phyloP scores from a whole-genome alignment of 2,797 vertebrate species.

The Hozukius guyotensis region DNA sequence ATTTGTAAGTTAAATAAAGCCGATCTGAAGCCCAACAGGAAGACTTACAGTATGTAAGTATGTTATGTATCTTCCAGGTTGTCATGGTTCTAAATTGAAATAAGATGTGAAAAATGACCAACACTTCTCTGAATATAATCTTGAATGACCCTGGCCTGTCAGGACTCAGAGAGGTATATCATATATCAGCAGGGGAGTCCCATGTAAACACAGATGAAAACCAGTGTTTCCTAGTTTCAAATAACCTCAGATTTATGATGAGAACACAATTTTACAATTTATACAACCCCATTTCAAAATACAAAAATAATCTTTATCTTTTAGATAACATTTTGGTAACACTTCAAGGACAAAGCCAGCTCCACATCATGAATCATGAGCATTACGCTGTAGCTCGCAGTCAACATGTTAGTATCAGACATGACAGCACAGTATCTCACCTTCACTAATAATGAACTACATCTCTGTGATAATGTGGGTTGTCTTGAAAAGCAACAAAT shows the following conservation, averaged over 20 bases:
- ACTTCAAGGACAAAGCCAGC: conserved; percentile 82
- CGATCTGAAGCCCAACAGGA: conserved; percentile 13
- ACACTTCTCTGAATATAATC: conserved; percentile 14
- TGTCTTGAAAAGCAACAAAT: conserved; percentile 74
- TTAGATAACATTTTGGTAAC: conserved; percentile 87
- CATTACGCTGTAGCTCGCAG: conserved; percentile 70
- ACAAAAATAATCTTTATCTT: conserved; percentile 88
- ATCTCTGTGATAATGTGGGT: conserved; percentile 75
- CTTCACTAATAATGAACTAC: conserved; percentile 73
- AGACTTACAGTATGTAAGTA: conserved; percentile 4
- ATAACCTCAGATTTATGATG: conserved; percentile 77
- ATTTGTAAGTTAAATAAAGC: conserved; percentile 31
- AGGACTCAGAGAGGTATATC: conserved; percentile 50
- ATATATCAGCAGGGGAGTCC: conserved; percentile 66
- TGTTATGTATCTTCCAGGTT: conserved; percentile 4
- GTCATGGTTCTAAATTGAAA: conserved; percentile 31
- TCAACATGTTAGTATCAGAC: conserved; percentile 80
- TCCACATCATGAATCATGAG: conserved; percentile 69
- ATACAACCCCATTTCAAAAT: conserved; percentile 85
- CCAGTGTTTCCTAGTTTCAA: conserved; percentile 72
- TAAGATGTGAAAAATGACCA: conserved; percentile 15
- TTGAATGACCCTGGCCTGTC: conserved; percentile 30
- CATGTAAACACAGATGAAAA: conserved; percentile 75
- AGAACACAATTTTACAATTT: conserved; percentile 83
- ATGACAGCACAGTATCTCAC: conserved; percentile 76